Percentiles rank a stretch among this genome's conserved stretches.
Evolutionary conservation across 2,888 invertebrate genomes (phyloP).

Genomic region (Agriotes lineatus): DNA sequence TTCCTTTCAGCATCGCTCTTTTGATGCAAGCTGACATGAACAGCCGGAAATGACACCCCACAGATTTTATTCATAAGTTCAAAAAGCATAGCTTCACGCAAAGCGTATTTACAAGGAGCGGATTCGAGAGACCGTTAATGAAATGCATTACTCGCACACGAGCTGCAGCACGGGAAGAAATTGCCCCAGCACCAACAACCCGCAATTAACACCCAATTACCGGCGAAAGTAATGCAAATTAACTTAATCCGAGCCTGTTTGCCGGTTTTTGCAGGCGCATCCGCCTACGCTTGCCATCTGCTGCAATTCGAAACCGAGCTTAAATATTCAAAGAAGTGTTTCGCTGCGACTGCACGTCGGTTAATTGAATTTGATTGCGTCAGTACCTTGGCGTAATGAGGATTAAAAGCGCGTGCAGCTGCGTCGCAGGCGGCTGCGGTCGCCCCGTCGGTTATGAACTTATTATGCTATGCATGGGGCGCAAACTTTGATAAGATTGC

Average conservation of each 20-base stretch:
- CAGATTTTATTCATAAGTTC: no score
- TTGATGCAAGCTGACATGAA: no score
- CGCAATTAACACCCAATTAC: background rate
- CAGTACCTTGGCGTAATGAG: conserved; percentile 12
- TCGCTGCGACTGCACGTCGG: conserved; percentile 5
- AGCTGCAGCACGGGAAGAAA: no score
- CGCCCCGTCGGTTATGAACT: background rate
- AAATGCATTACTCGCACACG: no score
- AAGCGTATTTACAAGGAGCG: no score
- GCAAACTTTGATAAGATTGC: conserved; percentile 7
- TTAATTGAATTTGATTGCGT: conserved; percentile 21
- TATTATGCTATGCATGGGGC: background rate
- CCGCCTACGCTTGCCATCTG: conserved; percentile 27
- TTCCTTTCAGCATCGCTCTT: no score
- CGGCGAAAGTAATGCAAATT: background rate
- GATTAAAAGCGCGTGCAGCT: background rate
- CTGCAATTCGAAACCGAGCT: background rate
- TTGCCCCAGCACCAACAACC: no score
- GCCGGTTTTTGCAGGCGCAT: background rate
- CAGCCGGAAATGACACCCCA: no score
- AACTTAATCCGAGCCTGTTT: background rate
- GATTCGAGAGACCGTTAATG: no score
- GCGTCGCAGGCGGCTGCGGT: no score
- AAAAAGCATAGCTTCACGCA: no score
- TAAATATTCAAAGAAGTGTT: conserved; percentile 32